These are phyloP conservation scores for Acridotheres tristis DNA, from an alignment of 2,797 vertebrate species.

Conservation along the genomic window DNA sequence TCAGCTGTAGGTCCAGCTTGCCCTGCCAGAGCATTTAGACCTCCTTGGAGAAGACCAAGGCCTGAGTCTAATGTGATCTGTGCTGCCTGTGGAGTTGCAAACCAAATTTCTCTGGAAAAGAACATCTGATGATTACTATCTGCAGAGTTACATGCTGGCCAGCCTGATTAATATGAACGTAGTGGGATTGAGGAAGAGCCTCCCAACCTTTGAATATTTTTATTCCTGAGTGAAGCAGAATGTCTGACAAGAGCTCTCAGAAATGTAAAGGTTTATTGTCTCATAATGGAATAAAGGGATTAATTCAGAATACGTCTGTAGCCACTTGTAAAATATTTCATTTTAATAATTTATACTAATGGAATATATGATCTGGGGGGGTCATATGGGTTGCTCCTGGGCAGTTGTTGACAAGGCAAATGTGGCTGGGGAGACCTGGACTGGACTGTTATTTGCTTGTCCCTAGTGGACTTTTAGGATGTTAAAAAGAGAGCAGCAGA, in stretches of 20 bases:
- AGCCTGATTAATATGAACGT: slow-evolving; percentile 54
- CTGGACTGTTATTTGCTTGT: not conserved
- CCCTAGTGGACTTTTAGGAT: slow-evolving; percentile 9
- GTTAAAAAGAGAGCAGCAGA: slow-evolving; percentile 6
- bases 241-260: slow-evolving; percentile 40
- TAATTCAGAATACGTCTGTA: slow-evolving; percentile 58
- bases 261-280: slow-evolving; percentile 66
- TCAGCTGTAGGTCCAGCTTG: not conserved
- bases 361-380: slow-evolving; percentile 48
- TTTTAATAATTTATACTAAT: slow-evolving; percentile 74
- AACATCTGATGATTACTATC: slow-evolving; percentile 16
- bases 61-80: not conserved
- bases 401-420: slow-evolving; percentile 24
- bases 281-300: slow-evolving; percentile 61
- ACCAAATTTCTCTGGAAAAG: slow-evolving; percentile 32
- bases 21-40: not conserved
- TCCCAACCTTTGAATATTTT: slow-evolving; percentile 36
- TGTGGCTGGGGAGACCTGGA: not conserved
- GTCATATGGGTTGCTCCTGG: not conserved
- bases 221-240: slow-evolving; percentile 33
- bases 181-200: not conserved
- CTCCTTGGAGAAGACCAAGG: slow-evolving; percentile 10
- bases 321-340: slow-evolving; percentile 63
- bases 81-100: not conserved
- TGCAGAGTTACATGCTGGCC: not conserved